Conservation (phyloP, 1,140 invertebrate genomes). For the Eumaeus atala region DNA sequence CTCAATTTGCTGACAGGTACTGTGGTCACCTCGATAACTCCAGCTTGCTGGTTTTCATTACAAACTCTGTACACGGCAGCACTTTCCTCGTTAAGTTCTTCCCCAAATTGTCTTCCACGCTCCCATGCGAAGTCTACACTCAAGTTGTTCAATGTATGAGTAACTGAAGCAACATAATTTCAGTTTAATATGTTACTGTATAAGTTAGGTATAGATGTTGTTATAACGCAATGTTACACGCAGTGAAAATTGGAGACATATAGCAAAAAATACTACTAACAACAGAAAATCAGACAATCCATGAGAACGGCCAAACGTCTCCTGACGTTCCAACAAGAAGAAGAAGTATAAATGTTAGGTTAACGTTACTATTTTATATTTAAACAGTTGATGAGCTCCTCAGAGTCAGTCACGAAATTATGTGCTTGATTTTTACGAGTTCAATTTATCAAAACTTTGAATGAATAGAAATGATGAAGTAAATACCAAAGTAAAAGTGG, state of each 20-base stretch:
- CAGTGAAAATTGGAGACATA: too few relatives aligned
- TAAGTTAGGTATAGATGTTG: not conserved
- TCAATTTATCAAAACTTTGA: too few relatives aligned
- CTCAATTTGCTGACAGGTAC: slow-evolving; percentile 98
- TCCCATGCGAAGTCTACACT: slow-evolving; percentile 94
- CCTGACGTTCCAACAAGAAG: too few relatives aligned
- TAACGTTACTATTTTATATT: not conserved
- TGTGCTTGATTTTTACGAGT: slow-evolving; percentile 8
- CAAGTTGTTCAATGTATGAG: slow-evolving; percentile 80
- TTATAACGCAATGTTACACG: too few relatives aligned
- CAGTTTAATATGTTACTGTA: not conserved
- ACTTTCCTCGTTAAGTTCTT: slow-evolving; percentile 88
- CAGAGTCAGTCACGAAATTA: not conserved
- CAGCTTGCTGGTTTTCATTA: slow-evolving; percentile 84
- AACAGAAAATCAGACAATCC: too few relatives aligned
- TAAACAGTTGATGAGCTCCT: too few relatives aligned
- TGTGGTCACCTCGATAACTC: slow-evolving; percentile 85
- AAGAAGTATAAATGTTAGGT: too few relatives aligned
- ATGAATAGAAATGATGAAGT: too few relatives aligned
- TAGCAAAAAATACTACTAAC: too few relatives aligned
- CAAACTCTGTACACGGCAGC: slow-evolving; percentile 87
- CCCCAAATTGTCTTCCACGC: slow-evolving; percentile 90
- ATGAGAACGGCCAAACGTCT: too few relatives aligned
- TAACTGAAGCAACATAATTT: slow-evolving; percentile 73
- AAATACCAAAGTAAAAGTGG: too few relatives aligned